Base-by-base conservation (phyloP, 2,888 invertebrate species). In the Tuberolachnus salignus region DNA sequence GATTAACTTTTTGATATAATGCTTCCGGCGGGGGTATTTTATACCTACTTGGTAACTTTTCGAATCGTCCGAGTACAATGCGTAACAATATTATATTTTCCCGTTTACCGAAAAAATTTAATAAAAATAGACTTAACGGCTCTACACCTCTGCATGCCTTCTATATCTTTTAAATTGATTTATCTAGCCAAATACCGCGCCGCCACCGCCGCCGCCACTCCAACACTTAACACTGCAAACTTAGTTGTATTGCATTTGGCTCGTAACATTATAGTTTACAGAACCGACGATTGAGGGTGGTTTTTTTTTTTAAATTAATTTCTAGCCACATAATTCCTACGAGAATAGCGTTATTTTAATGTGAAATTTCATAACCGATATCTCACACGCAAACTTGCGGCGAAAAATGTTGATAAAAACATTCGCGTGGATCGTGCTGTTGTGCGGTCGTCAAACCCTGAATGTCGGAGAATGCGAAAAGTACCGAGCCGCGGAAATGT, bases 41-140 rank as follows among this genome's bases (percentile, higher is more conserved):
- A 49, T 49, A 67, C 51, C 34, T 69, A 14, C 10, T 9, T n/a
- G n/a, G 55, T 13, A 55, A 70, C 55, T 70, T 55, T 42, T 42
- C 55, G 21, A 19, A 19, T 34, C 34, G n/a, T 13, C 51, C 51
- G 6, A 34, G 34, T 34, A 9, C 42, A 42, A 42, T 42, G 46
- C 46, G 13, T 46, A n/a, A 34, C 34, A 34, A 3, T 34, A 16
- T 69, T 26, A 26, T 26, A 26, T 70, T 70, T 55, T 21, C 14
- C 42, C 34, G 34, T 63, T 61, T 63, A 34, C 34, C 13, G 16
- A 21, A 26, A 21, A 26, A 70, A 70, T 70, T 70, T 70, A 70
- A 70, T 70, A 70, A 55, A 53, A 70, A 70, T 14, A 21, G 69
- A 70, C 69, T 70, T 70, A 55, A 70, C 34, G 26, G 26, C n/a